phyloP scores from a whole-genome alignment of 2,113 vertebrate species.

The Peromyscus polionotus region DNA sequence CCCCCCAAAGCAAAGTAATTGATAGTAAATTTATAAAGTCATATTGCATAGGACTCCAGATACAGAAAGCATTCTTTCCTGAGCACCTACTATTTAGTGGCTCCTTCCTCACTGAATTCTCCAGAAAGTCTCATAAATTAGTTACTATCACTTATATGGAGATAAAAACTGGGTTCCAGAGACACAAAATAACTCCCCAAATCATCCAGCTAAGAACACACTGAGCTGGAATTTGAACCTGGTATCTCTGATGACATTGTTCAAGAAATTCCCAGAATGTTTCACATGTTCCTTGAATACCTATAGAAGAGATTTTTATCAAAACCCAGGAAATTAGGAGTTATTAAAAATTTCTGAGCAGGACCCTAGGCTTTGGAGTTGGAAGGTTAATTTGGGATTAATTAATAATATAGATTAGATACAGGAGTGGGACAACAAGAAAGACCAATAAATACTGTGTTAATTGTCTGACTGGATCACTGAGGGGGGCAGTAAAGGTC shows the following conservation, averaged over 20 bases:
- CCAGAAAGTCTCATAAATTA: not conserved
- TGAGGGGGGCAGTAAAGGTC: not conserved
- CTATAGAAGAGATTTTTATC: constrained; percentile 1
- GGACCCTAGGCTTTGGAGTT: not conserved
- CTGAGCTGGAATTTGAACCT: constrained; percentile 26
- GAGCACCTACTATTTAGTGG: not conserved
- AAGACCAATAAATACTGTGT: not conserved
- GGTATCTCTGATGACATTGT: not conserved
- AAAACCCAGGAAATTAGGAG: not conserved
- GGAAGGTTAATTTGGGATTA: constrained; percentile 51
- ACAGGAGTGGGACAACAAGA: not conserved
- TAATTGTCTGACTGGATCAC: not conserved
- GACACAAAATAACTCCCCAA: not conserved
- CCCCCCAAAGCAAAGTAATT: too few species aligned
- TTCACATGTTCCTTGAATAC: not conserved
- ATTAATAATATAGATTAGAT: constrained; percentile 66
- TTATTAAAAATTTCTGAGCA: constrained; percentile 40
- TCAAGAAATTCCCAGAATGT: not conserved
- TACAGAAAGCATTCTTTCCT: not conserved
- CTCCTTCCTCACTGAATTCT: not conserved
- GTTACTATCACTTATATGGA: not conserved
- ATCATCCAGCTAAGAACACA: not conserved
- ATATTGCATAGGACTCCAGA: not conserved
- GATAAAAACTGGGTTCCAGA: not conserved
- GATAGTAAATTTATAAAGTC: not conserved